phyloP scores from a whole-genome alignment of 2,797 vertebrate species.

The Sebastes taczanowskii region DNA sequence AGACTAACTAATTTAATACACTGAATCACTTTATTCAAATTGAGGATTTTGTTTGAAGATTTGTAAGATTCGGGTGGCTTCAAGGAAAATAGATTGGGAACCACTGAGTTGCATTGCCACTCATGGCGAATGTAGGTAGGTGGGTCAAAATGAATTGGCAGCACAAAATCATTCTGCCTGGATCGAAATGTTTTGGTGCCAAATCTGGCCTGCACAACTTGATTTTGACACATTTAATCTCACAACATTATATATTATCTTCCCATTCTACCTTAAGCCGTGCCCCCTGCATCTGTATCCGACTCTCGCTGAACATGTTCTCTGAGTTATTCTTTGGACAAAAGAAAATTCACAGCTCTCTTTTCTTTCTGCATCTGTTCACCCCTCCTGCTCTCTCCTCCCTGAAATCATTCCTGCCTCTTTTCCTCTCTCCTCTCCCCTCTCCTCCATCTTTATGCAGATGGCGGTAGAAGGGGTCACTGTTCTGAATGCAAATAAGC shows the following conservation, averaged over 20 bases:
- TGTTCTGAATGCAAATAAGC: slow-evolving; percentile 79
- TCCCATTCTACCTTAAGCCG: slow-evolving; percentile 27
- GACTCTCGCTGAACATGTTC: slow-evolving; percentile 28
- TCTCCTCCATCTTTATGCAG: slow-evolving; percentile 77
- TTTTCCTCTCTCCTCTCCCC: slow-evolving; percentile 41
- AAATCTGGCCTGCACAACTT: slow-evolving; percentile 22
- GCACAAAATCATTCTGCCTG: slow-evolving; percentile 32
- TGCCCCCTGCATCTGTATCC: slow-evolving; percentile 11
- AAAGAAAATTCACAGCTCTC: slow-evolving; percentile 52
- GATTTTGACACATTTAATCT: slow-evolving; percentile 44
- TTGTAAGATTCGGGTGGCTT: no score
- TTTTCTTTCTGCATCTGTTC: slow-evolving; percentile 63
- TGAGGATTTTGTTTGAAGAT: no score
- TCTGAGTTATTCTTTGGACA: slow-evolving; percentile 38
- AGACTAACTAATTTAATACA: no score
- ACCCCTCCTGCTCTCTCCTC: slow-evolving; percentile 52
- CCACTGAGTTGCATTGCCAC: no score
- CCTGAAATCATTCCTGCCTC: slow-evolving; percentile 60
- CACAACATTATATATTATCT: slow-evolving; percentile 29
- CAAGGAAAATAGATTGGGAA: no score
- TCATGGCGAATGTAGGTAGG: slow-evolving; percentile 5
- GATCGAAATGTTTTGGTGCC: slow-evolving; percentile 34
- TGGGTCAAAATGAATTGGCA: slow-evolving; percentile 57
- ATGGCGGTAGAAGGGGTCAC: slow-evolving; percentile 74
- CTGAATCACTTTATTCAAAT: no score